Evolutionary conservation across 2,113 vertebrate genomes (phyloP).

Genomic region (Crotalus helleri): DNA sequence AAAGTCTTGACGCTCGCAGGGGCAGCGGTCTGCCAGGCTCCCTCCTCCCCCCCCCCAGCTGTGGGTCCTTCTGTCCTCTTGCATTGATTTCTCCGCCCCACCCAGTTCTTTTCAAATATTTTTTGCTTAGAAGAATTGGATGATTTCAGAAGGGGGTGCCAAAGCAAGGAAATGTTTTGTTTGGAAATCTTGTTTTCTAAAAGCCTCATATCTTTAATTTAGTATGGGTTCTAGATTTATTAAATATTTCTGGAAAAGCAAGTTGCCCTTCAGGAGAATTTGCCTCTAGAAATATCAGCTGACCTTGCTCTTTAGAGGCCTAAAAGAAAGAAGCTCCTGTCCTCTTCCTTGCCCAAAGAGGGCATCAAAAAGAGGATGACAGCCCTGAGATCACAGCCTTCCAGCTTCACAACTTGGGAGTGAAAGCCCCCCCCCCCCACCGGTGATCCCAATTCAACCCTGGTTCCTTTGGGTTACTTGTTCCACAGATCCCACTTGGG

Average conservation of each 20-base stretch:
- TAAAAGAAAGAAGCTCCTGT: neutral
- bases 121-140: neutral
- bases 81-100: neutral
- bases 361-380: neutral
- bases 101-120: neutral
- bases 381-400: neutral
- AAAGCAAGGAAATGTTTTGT: conserved; percentile 18
- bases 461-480: neutral
- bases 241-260: conserved; percentile 21
- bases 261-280: neutral
- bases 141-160: neutral
- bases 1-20: neutral
- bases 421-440: neutral
- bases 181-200: neutral
- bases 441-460: neutral
- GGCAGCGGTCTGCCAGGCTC: neutral
- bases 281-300: neutral
- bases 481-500: neutral
- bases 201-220: conserved; percentile 4
- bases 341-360: neutral
- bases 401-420: neutral
- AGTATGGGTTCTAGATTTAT: conserved; percentile 31
- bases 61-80: neutral
- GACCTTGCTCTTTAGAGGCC: neutral
- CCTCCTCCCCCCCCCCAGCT: neutral